Percentiles rank a stretch among this genome's conserved stretches.
Evolutionary conservation across 2,797 vertebrate genomes (phyloP).

Genomic region (Sebastes iracundus): DNA sequence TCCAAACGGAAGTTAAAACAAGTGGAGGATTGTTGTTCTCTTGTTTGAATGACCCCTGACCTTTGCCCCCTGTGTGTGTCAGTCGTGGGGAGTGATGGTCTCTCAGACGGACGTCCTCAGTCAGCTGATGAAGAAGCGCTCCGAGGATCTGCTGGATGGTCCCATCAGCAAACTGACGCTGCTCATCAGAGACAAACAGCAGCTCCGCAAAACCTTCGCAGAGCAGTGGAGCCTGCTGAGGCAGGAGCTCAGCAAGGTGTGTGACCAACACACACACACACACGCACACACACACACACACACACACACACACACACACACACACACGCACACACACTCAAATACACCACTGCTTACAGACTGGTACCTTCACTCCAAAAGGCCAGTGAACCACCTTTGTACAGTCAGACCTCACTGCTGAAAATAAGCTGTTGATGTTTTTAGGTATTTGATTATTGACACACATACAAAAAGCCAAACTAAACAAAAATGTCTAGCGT

Average conservation of each 20-base stretch:
- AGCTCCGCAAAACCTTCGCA: slow-evolving; percentile 88
- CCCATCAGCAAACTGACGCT: slow-evolving; percentile 92
- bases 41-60: not conserved
- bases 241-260: slow-evolving; percentile 91
- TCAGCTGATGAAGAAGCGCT: slow-evolving; percentile 87
- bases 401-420: not conserved
- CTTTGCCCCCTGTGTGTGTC: not conserved
- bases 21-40: not conserved
- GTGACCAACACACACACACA: not conserved
- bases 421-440: not conserved
- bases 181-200: slow-evolving; percentile 95
- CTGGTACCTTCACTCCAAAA: not conserved
- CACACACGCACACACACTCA: not conserved
- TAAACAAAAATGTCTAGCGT: not conserved
- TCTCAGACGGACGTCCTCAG: slow-evolving; percentile 90
- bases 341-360: not conserved
- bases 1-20: not conserved
- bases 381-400: too few species aligned
- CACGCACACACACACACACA: slow-evolving; percentile 5
- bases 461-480: not conserved
- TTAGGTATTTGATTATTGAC: not conserved
- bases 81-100: slow-evolving; percentile 92
- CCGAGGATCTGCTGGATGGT: slow-evolving; percentile 88
- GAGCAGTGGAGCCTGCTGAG: slow-evolving; percentile 92
- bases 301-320: not conserved